These are phyloP conservation scores for Muscicapa adusta DNA, from an alignment of 2,113 vertebrate species.

Conservation along the genomic window DNA sequence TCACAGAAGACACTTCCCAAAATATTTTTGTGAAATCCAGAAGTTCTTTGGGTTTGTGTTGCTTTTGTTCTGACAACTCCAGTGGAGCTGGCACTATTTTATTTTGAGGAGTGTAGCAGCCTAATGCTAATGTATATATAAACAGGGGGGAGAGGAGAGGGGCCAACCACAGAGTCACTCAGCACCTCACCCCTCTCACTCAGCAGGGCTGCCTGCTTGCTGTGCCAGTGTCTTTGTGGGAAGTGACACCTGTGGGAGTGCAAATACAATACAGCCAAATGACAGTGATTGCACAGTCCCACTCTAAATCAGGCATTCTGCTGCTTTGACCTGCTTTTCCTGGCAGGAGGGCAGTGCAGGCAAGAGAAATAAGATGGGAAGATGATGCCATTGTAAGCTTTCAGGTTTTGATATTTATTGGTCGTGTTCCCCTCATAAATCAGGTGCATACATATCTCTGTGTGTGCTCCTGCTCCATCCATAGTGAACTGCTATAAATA, in stretches of 20 bases:
- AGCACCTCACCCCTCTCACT: fast-evolving
- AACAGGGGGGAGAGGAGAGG: not conserved
- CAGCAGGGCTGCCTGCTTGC: not conserved
- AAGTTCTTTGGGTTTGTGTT: not conserved
- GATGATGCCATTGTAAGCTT: not conserved
- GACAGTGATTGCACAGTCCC: not conserved
- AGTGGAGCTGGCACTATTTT: not conserved
- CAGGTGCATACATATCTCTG: not conserved
- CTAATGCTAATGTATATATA: not conserved
- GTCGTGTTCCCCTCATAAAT: not conserved
- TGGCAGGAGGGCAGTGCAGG: not conserved
- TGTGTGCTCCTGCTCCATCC: not conserved
- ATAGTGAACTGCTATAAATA: not conserved
- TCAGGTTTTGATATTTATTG: not conserved
- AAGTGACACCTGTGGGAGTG: not conserved
- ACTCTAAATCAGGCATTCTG: not conserved
- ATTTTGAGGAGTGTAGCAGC: not conserved
- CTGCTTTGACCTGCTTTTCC: not conserved
- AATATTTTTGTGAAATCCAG: not conserved
- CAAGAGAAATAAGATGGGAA: not conserved
- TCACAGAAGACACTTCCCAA: not conserved
- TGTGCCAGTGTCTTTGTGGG: not conserved
- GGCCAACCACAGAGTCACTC: not conserved
- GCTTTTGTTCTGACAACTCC: not conserved
- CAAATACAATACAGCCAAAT: not conserved